phyloP scores from a whole-genome alignment of 2,888 invertebrate genomes.

The Cremastinae sp. region DNA sequence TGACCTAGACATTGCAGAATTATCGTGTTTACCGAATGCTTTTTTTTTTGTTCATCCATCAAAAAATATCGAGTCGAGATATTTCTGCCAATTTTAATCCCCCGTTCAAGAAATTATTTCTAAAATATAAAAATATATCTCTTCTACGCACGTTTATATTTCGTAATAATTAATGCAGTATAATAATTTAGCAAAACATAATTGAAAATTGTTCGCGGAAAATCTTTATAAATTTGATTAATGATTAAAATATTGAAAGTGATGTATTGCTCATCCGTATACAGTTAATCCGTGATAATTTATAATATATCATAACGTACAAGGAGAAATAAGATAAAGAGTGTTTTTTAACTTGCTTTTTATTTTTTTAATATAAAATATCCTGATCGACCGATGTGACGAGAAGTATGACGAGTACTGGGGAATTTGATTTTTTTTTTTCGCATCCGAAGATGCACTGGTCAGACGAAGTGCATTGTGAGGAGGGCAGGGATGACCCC shows the following conservation, averaged over 20 bases:
- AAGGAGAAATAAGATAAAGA: background rate
- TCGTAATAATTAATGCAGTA: too few relatives aligned
- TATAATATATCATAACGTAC: background rate
- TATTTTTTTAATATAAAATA: conserved; percentile 41
- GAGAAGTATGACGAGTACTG: conserved; percentile 53
- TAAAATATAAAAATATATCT: too few relatives aligned
- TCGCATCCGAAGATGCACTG: conserved; percentile 70
- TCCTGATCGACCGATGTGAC: conserved; percentile 36
- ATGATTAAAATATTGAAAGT: background rate
- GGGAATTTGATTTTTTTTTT: conserved; percentile 41
- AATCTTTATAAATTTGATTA: too few relatives aligned
- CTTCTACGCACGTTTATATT: too few relatives aligned
- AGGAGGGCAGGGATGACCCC: conserved; percentile 80
- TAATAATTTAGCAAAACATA: too few relatives aligned
- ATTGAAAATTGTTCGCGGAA: too few relatives aligned
- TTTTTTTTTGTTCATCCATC: too few relatives aligned
- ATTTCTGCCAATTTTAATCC: too few relatives aligned
- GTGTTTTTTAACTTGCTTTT: conserved; percentile 8
- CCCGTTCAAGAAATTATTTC: too few relatives aligned
- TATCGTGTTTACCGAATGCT: conserved; percentile 37
- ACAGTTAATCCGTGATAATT: background rate
- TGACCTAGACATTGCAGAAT: conserved; percentile 59
- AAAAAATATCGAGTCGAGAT: too few relatives aligned
- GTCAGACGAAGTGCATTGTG: conserved; percentile 78
- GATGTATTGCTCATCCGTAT: background rate